Conservation (phyloP, 1,140 invertebrate species). For the Pissodes strobi region DNA sequence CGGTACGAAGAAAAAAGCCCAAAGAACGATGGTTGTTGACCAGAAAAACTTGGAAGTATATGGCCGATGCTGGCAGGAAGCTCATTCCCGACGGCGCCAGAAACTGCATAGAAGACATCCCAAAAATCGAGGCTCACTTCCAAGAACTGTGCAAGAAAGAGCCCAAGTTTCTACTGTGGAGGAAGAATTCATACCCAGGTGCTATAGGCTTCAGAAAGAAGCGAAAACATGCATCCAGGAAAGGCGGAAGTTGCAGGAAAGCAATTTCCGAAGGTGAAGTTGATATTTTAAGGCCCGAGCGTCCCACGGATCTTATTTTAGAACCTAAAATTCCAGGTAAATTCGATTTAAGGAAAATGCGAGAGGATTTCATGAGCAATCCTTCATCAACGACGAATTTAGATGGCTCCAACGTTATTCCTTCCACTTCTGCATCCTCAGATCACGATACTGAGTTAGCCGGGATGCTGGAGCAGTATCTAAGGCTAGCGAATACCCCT, state of each 20-base stretch:
- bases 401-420: conserved; percentile 24
- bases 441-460: conserved; percentile 60
- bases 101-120: conserved; percentile 73
- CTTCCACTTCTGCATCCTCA: not conserved
- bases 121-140: conserved; percentile 80
- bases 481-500: conserved; percentile 53
- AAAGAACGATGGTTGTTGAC: conserved; percentile 84
- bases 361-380: conserved; percentile 65
- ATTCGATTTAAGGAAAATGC: conserved; percentile 69
- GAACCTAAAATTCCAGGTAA: conserved; percentile 62
- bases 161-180: conserved; percentile 77
- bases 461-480: conserved; percentile 69
- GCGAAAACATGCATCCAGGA: conserved; percentile 61
- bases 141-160: conserved; percentile 79
- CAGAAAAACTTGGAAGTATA: conserved; percentile 87
- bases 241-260: conserved; percentile 69
- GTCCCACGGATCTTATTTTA: conserved; percentile 60
- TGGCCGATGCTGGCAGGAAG: conserved; percentile 84
- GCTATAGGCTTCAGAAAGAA: conserved; percentile 63
- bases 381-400: conserved; percentile 45
- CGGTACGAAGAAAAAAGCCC: conserved; percentile 61
- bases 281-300: conserved; percentile 55
- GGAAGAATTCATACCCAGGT: conserved; percentile 78
- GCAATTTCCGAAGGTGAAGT: conserved; percentile 67
- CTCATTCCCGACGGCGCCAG: conserved; percentile 77